phyloP scores from a whole-genome alignment of 2,113 vertebrate species.

The Sinocyclocheilus anophthalmus region DNA sequence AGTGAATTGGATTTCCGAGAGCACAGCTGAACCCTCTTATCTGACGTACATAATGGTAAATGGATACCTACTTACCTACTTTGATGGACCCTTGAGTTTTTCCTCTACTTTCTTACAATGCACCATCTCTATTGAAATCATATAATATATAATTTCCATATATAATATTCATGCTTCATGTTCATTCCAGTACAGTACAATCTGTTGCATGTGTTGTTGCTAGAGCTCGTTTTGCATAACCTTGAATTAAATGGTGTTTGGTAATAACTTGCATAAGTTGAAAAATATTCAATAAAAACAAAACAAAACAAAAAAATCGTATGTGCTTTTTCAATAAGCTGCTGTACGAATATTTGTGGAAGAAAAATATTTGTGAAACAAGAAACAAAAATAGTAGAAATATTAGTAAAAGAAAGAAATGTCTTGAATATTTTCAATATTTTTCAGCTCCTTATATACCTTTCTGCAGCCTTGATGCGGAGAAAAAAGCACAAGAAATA shows the following conservation, averaged over 20 bases:
- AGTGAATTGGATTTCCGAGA: not conserved
- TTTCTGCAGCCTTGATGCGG: not conserved
- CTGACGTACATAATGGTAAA: not conserved
- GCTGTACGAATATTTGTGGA: not conserved
- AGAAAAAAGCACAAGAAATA: not conserved
- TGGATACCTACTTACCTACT: not conserved
- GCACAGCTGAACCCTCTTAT: constrained; percentile 6
- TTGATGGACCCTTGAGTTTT: not conserved
- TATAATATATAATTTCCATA: too few species aligned
- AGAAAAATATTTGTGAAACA: not conserved
- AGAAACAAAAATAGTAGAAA: not conserved
- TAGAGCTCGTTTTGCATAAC: not conserved
- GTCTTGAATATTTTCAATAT: not conserved
- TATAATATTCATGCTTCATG: not conserved
- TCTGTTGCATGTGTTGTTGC: not conserved
- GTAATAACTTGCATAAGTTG: not conserved
- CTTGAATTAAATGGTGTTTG: not conserved
- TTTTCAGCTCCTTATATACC: not conserved
- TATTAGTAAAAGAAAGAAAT: not conserved
- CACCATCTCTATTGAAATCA: not conserved
- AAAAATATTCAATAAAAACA: not conserved
- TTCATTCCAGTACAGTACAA: not conserved
- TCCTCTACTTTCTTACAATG: not conserved
- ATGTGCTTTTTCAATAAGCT: not conserved
- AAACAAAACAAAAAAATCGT: not conserved